Evolutionary conservation across 2,888 invertebrate species (phyloP).

Genomic region (Andrena praecox): DNA sequence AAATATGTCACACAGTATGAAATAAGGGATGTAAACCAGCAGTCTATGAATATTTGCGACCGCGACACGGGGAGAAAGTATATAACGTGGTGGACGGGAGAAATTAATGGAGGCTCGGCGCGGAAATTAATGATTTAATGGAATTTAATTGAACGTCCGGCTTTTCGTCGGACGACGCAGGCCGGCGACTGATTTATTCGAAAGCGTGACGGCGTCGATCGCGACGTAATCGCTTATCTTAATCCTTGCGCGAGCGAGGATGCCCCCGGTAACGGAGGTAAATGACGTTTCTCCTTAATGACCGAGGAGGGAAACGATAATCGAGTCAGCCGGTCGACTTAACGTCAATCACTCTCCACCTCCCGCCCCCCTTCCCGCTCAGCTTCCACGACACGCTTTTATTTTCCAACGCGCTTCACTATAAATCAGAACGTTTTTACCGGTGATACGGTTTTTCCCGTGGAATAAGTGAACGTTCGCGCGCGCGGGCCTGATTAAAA

Average conservation of each 20-base stretch:
- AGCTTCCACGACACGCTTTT: constrained; percentile 61
- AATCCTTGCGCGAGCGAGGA: constrained; percentile 62
- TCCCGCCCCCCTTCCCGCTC: background rate
- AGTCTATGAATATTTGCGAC: no score
- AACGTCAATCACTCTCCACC: constrained; percentile 74
- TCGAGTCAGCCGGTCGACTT: constrained; percentile 77
- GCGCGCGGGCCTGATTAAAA: constrained; percentile 77
- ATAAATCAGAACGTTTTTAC: constrained; percentile 81
- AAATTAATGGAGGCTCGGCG: constrained; percentile 50
- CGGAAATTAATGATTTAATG: constrained; percentile 64
- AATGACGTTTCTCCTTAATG: constrained; percentile 75
- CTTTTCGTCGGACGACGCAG: constrained; percentile 48
- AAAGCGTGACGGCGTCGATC: constrained; percentile 52
- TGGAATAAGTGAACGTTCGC: constrained; percentile 68
- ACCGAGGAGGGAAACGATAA: constrained; percentile 75
- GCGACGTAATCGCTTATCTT: constrained; percentile 72
- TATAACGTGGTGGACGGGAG: background rate
- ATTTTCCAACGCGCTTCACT: constrained; percentile 69
- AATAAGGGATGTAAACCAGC: no score
- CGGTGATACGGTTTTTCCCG: constrained; percentile 66
- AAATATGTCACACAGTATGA: no score
- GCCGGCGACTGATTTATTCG: constrained; percentile 61
- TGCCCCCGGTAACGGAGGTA: constrained; percentile 37
- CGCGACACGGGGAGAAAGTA: no score
- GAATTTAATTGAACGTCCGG: constrained; percentile 62